A percentile compares a stretch with the other conserved stretches of the same genome.
Evolutionary conservation across 2,797 vertebrate genomes (phyloP).

Genomic region (Glyptemys insculpta): DNA sequence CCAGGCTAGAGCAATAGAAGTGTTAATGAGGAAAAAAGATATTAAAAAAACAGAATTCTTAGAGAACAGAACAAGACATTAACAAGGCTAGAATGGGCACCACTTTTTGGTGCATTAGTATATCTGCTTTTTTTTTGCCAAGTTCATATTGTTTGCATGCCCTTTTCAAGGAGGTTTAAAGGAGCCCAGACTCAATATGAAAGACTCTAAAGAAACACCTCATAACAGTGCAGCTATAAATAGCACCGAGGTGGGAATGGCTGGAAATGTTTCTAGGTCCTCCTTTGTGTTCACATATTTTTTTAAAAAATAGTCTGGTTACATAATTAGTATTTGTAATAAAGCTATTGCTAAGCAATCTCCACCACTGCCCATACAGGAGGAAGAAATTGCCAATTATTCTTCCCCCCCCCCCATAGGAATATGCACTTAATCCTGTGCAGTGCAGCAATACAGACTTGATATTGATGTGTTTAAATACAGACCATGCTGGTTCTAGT

Average conservation of each 20-base stretch:
- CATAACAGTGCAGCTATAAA: slow-evolving; percentile 54
- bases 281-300: slow-evolving; percentile 54
- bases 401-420: slow-evolving; percentile 59
- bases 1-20: slow-evolving; percentile 31
- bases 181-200: too few relatives aligned
- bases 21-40: slow-evolving; percentile 40
- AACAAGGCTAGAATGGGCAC: not conserved
- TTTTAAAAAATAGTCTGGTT: not conserved
- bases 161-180: slow-evolving; percentile 47
- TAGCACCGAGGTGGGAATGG: slow-evolving; percentile 63
- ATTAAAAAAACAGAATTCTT: not conserved
- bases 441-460: not conserved
- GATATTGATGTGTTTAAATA: slow-evolving; percentile 45
- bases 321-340: slow-evolving; percentile 68
- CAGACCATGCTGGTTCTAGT: slow-evolving; percentile 55
- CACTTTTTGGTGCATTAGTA: slow-evolving; percentile 35
- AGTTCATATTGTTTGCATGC: slow-evolving; percentile 53
- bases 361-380: slow-evolving; percentile 59
- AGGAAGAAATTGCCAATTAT: slow-evolving; percentile 67
- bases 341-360: slow-evolving; percentile 64
- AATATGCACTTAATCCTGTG: slow-evolving; percentile 49
- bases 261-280: slow-evolving; percentile 63
- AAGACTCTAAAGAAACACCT: slow-evolving; percentile 64
- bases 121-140: not conserved
- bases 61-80: not conserved